Evolutionary conservation across 64 coral and sea anemone species (phyloP), one percentile per base, ranked within the genome.

Genomic region (Montipora capricornis): DNA sequence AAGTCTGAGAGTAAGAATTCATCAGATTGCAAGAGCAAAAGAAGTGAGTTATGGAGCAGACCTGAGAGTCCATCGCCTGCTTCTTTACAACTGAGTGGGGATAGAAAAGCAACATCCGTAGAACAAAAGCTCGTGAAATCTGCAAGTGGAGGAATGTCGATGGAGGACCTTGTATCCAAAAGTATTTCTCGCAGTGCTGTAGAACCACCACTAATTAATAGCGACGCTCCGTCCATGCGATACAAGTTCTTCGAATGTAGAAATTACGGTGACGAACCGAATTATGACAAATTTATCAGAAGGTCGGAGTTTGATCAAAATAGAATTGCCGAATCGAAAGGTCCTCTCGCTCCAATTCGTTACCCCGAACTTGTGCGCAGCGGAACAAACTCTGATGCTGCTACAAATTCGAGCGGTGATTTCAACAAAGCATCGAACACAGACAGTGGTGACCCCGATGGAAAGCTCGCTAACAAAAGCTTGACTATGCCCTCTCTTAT

Each of bases 181-280:
- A 93, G 92, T 58, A 88, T 93, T 37, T 80, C 92, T 16, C 44
- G 58, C 44, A 93, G 92, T 93, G 87, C 77, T 70, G 13, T 79
- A 69, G 83, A 93, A 80, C 92, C 92, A 3, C 92, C 92, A 16
- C 68, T 93, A 11, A 88, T 62, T 6, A 88, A 93, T 17, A 88
- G 74, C 7, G 92, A 93, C 22, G 81, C 92, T 4, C 92, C 92
- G 1, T 93, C 92, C 5, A 80, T 22, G 29, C 70, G 92, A 29
- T 93, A 80, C 57, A 88, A 88, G 60, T 88, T 88, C 76, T 93
- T 93, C 37, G 76, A 85, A 11, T 93, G 92, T 74, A 87, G 92
- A 69, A 93, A 87, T 24, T 93, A 93, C 47, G 92, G 92, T 11
- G 92, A 93, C 80, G 75, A 88, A 11, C 53, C 6, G 10, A 69